A percentile compares a stretch with the other conserved stretches of the same genome.
Conservation (phyloP, 2,113 vertebrate species). For the Grammomys surdaster region DNA sequence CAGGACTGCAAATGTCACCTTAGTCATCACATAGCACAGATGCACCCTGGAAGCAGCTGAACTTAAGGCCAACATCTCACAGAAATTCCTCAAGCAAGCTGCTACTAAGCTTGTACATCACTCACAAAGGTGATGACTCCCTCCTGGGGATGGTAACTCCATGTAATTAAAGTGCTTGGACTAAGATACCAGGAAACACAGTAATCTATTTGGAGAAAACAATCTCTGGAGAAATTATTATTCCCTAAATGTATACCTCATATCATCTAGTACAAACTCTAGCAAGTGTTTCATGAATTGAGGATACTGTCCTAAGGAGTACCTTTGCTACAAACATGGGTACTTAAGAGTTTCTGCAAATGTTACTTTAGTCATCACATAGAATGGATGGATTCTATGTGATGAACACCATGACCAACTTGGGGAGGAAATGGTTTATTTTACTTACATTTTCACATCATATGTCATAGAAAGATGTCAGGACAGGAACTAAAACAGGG, state of each 20-base stretch:
- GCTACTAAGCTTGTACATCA: neutral
- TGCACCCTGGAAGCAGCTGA: conserved; percentile 20
- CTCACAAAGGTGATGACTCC: conserved; percentile 20
- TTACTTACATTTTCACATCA: neutral
- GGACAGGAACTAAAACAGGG: neutral
- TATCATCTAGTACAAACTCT: neutral
- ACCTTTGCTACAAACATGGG: neutral
- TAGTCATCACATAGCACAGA: conserved; percentile 42
- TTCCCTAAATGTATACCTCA: neutral
- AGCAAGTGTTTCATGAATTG: conserved; percentile 48
- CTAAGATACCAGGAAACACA: neutral
- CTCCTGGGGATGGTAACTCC: neutral
- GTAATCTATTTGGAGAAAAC: conserved; percentile 15
- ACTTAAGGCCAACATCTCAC: neutral
- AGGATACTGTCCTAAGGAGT: neutral
- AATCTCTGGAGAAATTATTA: neutral
- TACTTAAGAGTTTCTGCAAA: neutral
- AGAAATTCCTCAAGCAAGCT: conserved; percentile 40
- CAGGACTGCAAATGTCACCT: conserved; percentile 49
- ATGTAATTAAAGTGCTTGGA: neutral
- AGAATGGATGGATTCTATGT: neutral
- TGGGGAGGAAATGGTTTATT: neutral
- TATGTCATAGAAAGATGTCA: neutral
- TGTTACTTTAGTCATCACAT: neutral
- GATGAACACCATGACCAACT: neutral